Base-by-base conservation (phyloP, 2,888 invertebrate species). In the Meandrusa payeni region DNA sequence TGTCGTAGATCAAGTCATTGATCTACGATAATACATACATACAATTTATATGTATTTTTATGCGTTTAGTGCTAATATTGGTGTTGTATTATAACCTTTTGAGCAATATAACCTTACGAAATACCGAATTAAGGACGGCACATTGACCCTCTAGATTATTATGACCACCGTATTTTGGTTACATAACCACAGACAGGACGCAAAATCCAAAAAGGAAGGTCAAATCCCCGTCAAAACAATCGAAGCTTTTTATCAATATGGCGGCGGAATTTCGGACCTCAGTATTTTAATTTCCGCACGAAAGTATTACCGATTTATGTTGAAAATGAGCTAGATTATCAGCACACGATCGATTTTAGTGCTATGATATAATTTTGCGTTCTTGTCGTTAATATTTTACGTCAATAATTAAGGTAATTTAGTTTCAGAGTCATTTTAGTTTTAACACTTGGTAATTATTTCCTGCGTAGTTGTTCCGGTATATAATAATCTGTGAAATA, bases 191-290 rank as follows among this genome's bases (percentile, higher is more conserved):
- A 69, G 72, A 70, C 76, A 71, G 78, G 77, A 78, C 82, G 78
- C 77, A 79, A 78, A 75, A 76, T 78, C 72, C 54, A 56, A 61
- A 59, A 56, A 56, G 69, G 77, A 82, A 82, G 85, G 81, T 83
- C 80, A 80, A 72, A 68, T 71, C 59, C 75, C 86, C 81, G 86
- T 86, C 87, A 86, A 78, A 88, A 88, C 88, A 88, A 85, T 83
- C 81, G 80, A 78, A 76, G 64, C 63, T 69, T 74, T 69, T 64
- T 70, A 69, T 64, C 79, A 86, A 87, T 72, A 88, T 88, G 88
- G 87, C 88, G 69, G 77, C 67, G 69, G 52, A 65, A 59, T 69
- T 76, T 71, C 65, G 63, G 65, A 68, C 61, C 57, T 60, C 60
- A 57, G 41, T 59, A 66, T 69, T 70, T 65, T 56, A 61, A 59